Evolutionary conservation across 2,888 invertebrate species (phyloP), one percentile per base, ranked within the genome.

Genomic region (Cephus pulcher): DNA sequence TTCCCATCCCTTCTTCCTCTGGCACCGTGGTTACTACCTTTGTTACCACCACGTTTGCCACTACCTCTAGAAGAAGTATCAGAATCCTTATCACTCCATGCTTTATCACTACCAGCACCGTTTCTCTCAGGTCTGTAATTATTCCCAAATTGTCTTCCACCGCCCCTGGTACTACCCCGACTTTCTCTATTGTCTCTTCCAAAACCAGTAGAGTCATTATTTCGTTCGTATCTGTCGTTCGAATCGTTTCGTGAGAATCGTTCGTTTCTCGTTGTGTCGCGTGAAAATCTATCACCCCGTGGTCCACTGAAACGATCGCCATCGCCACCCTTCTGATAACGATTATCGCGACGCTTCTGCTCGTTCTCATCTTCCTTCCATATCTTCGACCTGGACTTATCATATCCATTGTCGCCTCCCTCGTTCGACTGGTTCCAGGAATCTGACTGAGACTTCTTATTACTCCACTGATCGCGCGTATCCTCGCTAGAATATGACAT

Each of bases 351-450:
- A 73, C 82, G 79, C 79, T 84, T 87, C 70, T 86, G 86, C 78
- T 88, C 89, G 74, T 87, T 89, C 32, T 86, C 85, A 12, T 86
- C 88, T 40, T 88, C 86, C 75, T 86, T 90, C 80, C 88, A 88
- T 73, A 78, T 79, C 80, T 88, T 88, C 4, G 81, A 73, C 76
- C 83, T 84, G 0, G 69, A 75, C 33, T 56, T 81, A 11, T 80
- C 82, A 0, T 35, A 30, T 32, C 37, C n/a, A 6, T 35, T 78
- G 37, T 76, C 78, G 34, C 70, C 74, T 56, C 56, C 56, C 37
- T 23, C 69, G 56, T 73, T 78, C 75, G 75, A 75, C 77, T 76
- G 80, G 35, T 70, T 68, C 78, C 69, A 79, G 69, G 69, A 73
- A 76, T 56, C 56, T 56, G 56, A 23, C 23, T 56, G 56, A 23